Base-by-base conservation (phyloP, 2,113 vertebrate species). In the Rhynchopsitta pachyrhyncha region DNA sequence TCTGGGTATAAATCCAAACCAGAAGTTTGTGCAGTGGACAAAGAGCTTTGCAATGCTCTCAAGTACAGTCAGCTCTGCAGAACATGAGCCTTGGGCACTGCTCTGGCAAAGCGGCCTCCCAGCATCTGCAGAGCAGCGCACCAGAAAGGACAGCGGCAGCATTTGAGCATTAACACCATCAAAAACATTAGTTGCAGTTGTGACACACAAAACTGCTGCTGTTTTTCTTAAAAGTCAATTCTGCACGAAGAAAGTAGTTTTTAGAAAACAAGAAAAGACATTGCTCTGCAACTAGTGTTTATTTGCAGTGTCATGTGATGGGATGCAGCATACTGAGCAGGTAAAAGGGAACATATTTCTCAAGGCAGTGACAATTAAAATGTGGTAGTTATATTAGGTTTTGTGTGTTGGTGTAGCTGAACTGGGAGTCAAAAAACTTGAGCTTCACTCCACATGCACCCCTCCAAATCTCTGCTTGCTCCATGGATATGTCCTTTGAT, bases 1-100 rank as follows among this genome's bases (percentile, higher is more conserved):
- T 92, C 68, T 87, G 5, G 47, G 16, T 76, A 27, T 76, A 74
- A 94, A 84, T 76, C 25, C 74, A 77, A 39, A 44, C 49, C 37
- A 92, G 89, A 95, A 84, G 52, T 69, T 29, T 76, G 10, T 8
- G 15, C 24, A 16, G 69, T 69, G 41, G 33, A 57, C 8, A 6
- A 86, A 83, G 37, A 76, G 20, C 39, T 57, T 86, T 0, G 0
- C 0, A 0, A 10, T 57, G 39, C 31, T 68, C 31, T 84, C 0
- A 0, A n/a, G 66, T 64, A 6, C 9, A 3, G 31, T 73, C 73
- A 52, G 13, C 39, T 89, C 52, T 60, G 47, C 57, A 86, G 33
- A 16, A 18, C 12, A 0, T 13, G 23, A 83, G 44, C 41, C 49
- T 66, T 3, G 1, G 67, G 70, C 50, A 68, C 0, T 1, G 42